Base-by-base conservation (phyloP, 2,888 invertebrate genomes). In the Hermodice carunculata region DNA sequence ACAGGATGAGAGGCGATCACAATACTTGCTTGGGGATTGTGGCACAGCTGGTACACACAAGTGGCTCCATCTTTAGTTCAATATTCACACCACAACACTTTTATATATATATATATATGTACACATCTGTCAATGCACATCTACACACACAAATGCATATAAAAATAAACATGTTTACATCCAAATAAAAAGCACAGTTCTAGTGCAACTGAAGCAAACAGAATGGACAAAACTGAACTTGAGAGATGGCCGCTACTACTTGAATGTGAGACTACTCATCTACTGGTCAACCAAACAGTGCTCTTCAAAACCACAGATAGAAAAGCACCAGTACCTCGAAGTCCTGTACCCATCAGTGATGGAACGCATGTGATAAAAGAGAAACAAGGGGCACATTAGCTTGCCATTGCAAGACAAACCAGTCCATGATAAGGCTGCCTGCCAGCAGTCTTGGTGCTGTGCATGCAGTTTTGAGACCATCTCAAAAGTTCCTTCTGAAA, bases 321-420 rank as follows among this genome's bases (percentile, higher is more conserved):
- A 44, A 44, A 66, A 40, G 43, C 64, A 62, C 56, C 44, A 48
- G 89, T 93, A 93, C 93, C 93, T 93, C 93, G 91, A 93, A 93
- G 90, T 93, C 93, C 93, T 91, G 90, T 52, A 61, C 51, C 61
- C 61, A 61, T 57, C 57, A 26, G 61, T 46, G 26, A 53, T 32
- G 52, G 52, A 46, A 43, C 44, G 61, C 53, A 44, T 34, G 43
- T 14, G 61, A 61, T 43, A 43, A 52, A 61, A 52, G 60, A 60
- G 60, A 60, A 53, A 53, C n/a, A n/a, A n/a, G n/a, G n/a, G n/a
- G n/a, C n/a, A n/a, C n/a, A n/a, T n/a, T n/a, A n/a, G n/a, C n/a
- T n/a, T n/a, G n/a, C n/a, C n/a, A n/a, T n/a, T n/a, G n/a, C n/a
- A n/a, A n/a, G n/a, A n/a, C n/a, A n/a, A n/a, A n/a, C n/a, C n/a